A percentile compares a stretch with the other conserved stretches of the same genome.
phyloP scores from a whole-genome alignment of 2,888 invertebrate genomes.

The Gonocerus acuteangulatus region DNA sequence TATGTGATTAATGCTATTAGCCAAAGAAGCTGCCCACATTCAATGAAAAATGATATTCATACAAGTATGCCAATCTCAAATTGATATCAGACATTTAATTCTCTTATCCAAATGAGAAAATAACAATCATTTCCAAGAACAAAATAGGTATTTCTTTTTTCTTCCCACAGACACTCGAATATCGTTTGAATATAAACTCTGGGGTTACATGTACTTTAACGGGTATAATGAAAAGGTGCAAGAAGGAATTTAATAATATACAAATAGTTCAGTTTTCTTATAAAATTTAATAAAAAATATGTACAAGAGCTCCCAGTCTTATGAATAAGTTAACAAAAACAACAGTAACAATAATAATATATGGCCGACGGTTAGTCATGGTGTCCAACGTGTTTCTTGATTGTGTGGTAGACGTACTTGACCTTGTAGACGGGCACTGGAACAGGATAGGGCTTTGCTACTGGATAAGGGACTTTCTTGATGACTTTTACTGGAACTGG shows the following conservation, averaged over 20 bases:
- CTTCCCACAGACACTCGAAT: too few relatives aligned
- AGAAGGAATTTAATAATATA: background rate
- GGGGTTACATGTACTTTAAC: too few relatives aligned
- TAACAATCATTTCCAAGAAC: too few relatives aligned
- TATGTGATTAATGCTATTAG: too few relatives aligned
- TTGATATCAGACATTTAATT: too few relatives aligned
- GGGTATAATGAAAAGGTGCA: too few relatives aligned
- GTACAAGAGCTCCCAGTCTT: slow-evolving; percentile 23
- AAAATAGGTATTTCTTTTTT: too few relatives aligned
- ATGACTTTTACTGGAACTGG: slow-evolving; percentile 38
- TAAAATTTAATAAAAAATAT: slow-evolving; percentile 17
- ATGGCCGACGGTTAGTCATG: background rate
- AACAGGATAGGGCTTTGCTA: slow-evolving; percentile 39
- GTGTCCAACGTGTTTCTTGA: slow-evolving; percentile 31
- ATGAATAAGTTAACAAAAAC: slow-evolving; percentile 14
- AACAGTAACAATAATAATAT: slow-evolving; percentile 4
- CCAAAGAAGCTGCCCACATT: too few relatives aligned
- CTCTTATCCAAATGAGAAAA: too few relatives aligned
- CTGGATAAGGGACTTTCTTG: slow-evolving; percentile 39
- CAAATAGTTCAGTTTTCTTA: background rate
- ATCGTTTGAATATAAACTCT: too few relatives aligned
- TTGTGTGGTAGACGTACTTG: slow-evolving; percentile 38
- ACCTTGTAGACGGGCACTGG: slow-evolving; percentile 39
- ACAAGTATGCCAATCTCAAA: too few relatives aligned
- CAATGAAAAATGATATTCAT: too few relatives aligned